Conservation (phyloP, 2,888 invertebrate genomes). For the Choreutis nemorana region DNA sequence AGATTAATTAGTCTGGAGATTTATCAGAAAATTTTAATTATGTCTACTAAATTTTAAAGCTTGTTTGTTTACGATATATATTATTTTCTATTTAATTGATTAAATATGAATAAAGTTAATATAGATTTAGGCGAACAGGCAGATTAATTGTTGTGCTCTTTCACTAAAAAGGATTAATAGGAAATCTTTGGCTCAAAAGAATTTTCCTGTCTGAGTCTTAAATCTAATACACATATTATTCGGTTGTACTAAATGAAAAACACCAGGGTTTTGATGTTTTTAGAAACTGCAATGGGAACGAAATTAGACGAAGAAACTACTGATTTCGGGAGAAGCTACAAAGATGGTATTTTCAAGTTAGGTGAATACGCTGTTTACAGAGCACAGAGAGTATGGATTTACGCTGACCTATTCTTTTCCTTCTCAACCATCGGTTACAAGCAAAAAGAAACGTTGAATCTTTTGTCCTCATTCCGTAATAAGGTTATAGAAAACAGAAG, state of each 20-base stretch:
- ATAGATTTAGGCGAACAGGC: too few relatives aligned
- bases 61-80: too few relatives aligned
- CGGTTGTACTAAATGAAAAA: too few relatives aligned
- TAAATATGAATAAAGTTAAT: too few relatives aligned
- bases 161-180: too few relatives aligned
- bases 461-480: conserved; percentile 42
- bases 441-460: conserved; percentile 38
- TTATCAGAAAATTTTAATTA: too few relatives aligned
- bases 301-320: conserved; percentile 52
- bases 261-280: conserved; percentile 12
- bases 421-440: conserved; percentile 48
- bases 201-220: too few relatives aligned
- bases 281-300: conserved; percentile 75
- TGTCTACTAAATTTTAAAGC: too few relatives aligned
- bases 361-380: conserved; percentile 34
- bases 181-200: too few relatives aligned
- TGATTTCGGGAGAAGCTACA: conserved; percentile 53
- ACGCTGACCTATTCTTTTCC: conserved; percentile 58
- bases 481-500: conserved; percentile 41
- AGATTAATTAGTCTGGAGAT: conserved; percentile 4
- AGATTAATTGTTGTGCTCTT: too few relatives aligned
- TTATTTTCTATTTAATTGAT: too few relatives aligned
- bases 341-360: conserved; percentile 57
- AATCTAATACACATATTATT: too few relatives aligned
- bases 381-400: conserved; percentile 63